A percentile compares a stretch with the other conserved stretches of the same genome.
phyloP scores from a whole-genome alignment of 2,888 invertebrate species.

The Rhamphomyia laevipes region DNA sequence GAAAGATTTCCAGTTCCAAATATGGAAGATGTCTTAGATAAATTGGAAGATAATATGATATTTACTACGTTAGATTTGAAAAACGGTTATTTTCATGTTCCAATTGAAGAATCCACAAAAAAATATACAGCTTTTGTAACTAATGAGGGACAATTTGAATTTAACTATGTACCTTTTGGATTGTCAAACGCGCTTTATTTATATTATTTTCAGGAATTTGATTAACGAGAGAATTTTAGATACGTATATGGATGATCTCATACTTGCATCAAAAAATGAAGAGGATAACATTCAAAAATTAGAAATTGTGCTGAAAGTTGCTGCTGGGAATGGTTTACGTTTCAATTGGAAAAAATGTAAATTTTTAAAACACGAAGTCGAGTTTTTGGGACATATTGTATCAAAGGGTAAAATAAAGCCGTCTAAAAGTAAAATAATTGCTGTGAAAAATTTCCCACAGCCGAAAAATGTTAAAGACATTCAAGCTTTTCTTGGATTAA shows the following conservation, averaged over 20 bases:
- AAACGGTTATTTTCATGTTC: not conserved
- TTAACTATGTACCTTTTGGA: not conserved
- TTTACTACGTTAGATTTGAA: not conserved
- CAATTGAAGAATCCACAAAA: not conserved
- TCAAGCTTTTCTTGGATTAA: conserved; percentile 10
- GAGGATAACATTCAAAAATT: conserved; percentile 4
- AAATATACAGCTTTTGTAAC: not conserved
- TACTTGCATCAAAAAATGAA: not conserved
- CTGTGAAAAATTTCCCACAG: conserved; percentile 4
- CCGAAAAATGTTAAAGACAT: conserved; percentile 9
- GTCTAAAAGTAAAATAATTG: not conserved
- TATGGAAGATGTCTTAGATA: conserved; percentile 29
- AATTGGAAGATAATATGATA: conserved; percentile 13
- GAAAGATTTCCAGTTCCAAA: conserved; percentile 28
- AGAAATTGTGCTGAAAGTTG: conserved; percentile 4
- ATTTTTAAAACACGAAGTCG: conserved; percentile 9
- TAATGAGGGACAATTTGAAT: not conserved
- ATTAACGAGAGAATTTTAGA: not conserved
- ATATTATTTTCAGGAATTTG: not conserved
- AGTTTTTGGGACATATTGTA: conserved; percentile 12
- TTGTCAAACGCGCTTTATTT: not conserved
- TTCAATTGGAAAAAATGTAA: conserved; percentile 14
- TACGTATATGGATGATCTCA: conserved; percentile 1
- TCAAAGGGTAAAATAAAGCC: conserved; percentile 5
- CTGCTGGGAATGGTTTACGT: conserved; percentile 5